Conservation (phyloP, 2,113 vertebrate genomes). For the Nycticebus coucang region DNA sequence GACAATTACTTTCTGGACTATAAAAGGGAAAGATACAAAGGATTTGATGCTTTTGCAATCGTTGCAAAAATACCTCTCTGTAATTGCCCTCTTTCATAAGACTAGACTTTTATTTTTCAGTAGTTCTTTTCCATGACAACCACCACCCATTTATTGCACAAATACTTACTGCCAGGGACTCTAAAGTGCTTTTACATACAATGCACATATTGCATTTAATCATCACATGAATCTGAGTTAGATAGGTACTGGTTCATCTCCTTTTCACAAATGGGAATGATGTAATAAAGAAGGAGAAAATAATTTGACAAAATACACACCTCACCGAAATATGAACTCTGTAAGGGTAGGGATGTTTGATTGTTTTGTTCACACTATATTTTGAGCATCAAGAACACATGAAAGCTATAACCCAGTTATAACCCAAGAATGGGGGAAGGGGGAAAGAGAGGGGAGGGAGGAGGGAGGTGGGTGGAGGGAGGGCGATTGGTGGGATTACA, state of each 20-base stretch:
- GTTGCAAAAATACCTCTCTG: neutral
- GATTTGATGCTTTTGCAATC: neutral
- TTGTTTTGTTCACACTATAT: neutral
- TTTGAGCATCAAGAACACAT: neutral
- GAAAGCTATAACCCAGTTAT: too few relatives aligned
- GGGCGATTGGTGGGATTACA: too few relatives aligned
- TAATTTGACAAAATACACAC: neutral
- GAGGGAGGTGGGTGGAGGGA: too few relatives aligned
- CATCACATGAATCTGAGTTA: neutral
- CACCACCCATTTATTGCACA: neutral
- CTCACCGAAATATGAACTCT: neutral
- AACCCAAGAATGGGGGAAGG: too few relatives aligned
- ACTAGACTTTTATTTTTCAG: neutral
- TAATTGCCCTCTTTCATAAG: neutral
- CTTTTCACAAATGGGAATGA: neutral
- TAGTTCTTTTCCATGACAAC: neutral
- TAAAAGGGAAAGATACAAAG: conserved; percentile 4
- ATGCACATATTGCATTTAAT: neutral
- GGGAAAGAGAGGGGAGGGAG: too few relatives aligned
- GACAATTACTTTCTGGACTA: conserved; percentile 2
- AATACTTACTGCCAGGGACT: neutral
- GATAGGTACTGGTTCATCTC: neutral
- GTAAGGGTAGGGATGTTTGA: neutral
- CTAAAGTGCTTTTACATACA: neutral
- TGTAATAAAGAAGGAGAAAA: neutral